Base-by-base conservation (phyloP, 2,797 vertebrate genomes). In the Anguilla marmorata region DNA sequence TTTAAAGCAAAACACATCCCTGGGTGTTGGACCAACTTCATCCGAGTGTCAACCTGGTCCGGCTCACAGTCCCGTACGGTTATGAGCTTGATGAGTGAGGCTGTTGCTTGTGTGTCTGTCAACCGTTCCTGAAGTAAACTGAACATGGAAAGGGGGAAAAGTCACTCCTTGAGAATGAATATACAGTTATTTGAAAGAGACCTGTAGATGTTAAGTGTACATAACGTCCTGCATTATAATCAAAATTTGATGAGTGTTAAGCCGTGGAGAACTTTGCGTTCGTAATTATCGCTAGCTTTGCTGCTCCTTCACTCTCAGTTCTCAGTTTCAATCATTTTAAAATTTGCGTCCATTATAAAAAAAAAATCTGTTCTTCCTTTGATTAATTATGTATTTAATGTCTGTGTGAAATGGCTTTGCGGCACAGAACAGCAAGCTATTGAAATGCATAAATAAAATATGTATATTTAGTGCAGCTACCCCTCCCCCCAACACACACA, bases 211-310 rank as follows among this genome's bases (percentile, higher is more conserved):
- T 91, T 93, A 93, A 92, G 91, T 89, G 92, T 92, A 92, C 92
- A 92, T 92, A 93, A 92, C 92, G 92, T 93, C 94, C 93, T 91
- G 89, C 87, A 88, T 89, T 89, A 90, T 93, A 93, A 92, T 94
- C 92, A 93, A 89, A 92, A 93, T 87, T 90, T 87, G 88, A 87
- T 90, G 88, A 89, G 90, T 89, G 90, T 89, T 21, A 89, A 89
- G 87, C 88, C 88, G 93, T 91, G 90, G 27, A 3, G 87, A 87
- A 69, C 90, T 91, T 91, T 89, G 89, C 94, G 93, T 89, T 93
- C 94, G 89, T 91, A 92, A 94, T 94, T 93, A 93, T 86, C 69
- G 87, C 90, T 92, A 93, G 93, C 92, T 92, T 89, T 92, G 88
- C 89, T 90, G 91, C 88, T 91, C 91, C 88, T 91, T 91, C 88